These are phyloP conservation scores for Ochlodes sylvanus DNA, from an alignment of 2,888 invertebrate genomes.

Conservation along the genomic window DNA sequence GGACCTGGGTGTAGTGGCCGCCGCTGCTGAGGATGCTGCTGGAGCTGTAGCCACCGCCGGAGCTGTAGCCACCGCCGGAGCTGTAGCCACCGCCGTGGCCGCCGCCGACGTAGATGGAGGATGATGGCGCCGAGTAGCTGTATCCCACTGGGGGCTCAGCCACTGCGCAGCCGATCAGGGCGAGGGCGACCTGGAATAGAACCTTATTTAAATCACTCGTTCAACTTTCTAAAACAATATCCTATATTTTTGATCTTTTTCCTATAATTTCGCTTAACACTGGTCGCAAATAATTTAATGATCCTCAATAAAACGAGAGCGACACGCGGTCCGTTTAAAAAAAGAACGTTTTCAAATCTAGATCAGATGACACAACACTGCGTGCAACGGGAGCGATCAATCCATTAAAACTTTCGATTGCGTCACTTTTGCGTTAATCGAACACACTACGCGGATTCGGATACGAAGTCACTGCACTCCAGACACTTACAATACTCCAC, in stretches of 20 bases:
- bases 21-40: constrained; percentile 79
- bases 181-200: constrained; percentile 86
- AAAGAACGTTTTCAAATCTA: no score
- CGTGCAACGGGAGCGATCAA: not conserved
- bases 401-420: constrained; percentile 1
- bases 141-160: constrained; percentile 91
- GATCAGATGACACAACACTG: no score
- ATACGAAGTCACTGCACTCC: constrained; percentile 71
- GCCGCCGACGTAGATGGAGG: constrained; percentile 78
- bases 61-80: constrained; percentile 41
- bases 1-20: constrained; percentile 90
- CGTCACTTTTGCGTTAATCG: not conserved
- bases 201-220: constrained; percentile 19
- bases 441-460: constrained; percentile 14
- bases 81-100: constrained; percentile 54
- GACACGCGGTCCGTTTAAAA: no score
- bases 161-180: constrained; percentile 89
- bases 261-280: not conserved
- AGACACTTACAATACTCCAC: constrained; percentile 78
- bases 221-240: not conserved
- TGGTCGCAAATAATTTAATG: not conserved
- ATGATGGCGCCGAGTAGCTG: constrained; percentile 87
- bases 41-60: constrained; percentile 57
- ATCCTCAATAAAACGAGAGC: no score
- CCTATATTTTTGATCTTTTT: not conserved